Evolutionary conservation across 1,140 invertebrate genomes (phyloP), one percentile per base, ranked within the genome.

Genomic region (Anastatus disparis): DNA sequence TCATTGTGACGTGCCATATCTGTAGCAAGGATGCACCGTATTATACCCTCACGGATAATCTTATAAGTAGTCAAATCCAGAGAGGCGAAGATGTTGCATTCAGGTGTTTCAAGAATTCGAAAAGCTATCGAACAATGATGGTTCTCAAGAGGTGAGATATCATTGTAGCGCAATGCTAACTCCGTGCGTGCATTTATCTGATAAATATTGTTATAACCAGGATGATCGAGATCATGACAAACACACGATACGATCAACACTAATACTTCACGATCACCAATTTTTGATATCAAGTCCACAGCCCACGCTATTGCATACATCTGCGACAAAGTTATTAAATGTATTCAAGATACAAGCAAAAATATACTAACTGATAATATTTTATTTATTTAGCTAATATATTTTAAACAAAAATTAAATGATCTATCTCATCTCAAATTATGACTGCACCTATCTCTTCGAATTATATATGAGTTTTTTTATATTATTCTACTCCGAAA

Each of bases 151-250:
- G 94, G 94, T 48, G 94, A 95, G 73, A 95, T 94, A 84, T 96
- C 94, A 82, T 95, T 95, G 84, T 95, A 96, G 40, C 93, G 88
- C 56, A 95, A 87, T 9, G 94, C 94, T 73, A 96, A 82, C 78
- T 95, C 94, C 8, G 94, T 95, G 70, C 91, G 89, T 24, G 94
- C 93, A 82, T 96, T 96, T 75, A 95, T 94, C 85, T 95, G 93
- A 84, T 95, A 95, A 70, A 93, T 93, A 77, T 95, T 95, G 84
- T 95, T 95, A 80, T 94, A 94, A 29, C 95, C 95, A 6, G 95
- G 95, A 88, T 97, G 95, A 81, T 97, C 95, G 26, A 97, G 86
- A 84, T 97, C 95, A 82, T 97, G 95, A 78, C 94, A 95, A 42
- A 96, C 93, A 80, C 92, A 94, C 10, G 94, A 94, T 15, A 93